A percentile compares a stretch with the other conserved stretches of the same genome.
phyloP scores from a whole-genome alignment of 2,797 vertebrate genomes.

The Pantherophis alleghaniensis region DNA sequence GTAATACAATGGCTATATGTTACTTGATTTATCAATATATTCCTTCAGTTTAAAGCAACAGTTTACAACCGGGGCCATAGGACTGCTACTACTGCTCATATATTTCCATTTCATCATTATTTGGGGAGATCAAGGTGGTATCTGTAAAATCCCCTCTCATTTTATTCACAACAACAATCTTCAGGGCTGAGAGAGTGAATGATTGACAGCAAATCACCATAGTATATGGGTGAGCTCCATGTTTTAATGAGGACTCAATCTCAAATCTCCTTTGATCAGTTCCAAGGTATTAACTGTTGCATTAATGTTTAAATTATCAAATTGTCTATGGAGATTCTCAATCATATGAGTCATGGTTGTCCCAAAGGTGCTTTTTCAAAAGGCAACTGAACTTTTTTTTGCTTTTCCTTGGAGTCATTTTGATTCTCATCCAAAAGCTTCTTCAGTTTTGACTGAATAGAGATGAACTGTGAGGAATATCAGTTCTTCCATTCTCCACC shows the following conservation, averaged over 20 bases:
- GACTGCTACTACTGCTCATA: not conserved
- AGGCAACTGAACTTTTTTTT: not conserved
- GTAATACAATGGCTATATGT: not conserved
- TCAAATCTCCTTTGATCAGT: not conserved
- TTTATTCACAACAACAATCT: not conserved
- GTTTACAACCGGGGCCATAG: not conserved
- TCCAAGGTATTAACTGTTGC: not conserved
- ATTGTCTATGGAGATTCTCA: not conserved
- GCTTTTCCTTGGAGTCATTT: not conserved
- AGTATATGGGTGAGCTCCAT: not conserved
- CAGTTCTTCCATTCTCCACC: not conserved
- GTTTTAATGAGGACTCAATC: not conserved
- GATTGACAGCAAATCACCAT: not conserved
- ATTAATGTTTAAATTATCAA: not conserved
- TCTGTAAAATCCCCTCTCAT: not conserved
- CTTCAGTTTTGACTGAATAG: not conserved
- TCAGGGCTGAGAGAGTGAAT: not conserved
- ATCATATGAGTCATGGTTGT: not conserved
- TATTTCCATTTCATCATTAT: not conserved
- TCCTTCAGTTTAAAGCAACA: not conserved
- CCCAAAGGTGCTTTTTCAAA: not conserved
- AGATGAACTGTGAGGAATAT: not conserved
- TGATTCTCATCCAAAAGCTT: not conserved
- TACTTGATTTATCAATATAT: not conserved
- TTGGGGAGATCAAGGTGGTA: not conserved